Base-by-base conservation (phyloP, 2,888 invertebrate genomes). In the Dastarcus helophoroides region DNA sequence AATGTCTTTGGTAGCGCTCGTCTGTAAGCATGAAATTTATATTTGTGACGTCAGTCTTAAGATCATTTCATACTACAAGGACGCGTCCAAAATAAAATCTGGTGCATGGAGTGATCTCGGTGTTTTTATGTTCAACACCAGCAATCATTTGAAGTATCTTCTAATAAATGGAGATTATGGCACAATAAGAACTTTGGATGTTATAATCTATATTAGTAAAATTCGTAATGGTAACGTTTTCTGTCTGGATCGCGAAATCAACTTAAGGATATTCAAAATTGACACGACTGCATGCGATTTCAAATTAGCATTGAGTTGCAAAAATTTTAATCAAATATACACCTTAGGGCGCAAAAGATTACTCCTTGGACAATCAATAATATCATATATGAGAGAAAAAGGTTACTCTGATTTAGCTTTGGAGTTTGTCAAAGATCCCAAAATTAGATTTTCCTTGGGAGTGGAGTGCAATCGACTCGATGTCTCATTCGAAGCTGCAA, bases 361-460 rank as follows among this genome's bases (percentile, higher is more conserved):
- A 47, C 68, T 95, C 0, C 90, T 94, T 10, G 94, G 94, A 0
- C 94, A 95, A 65, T 89, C 91, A 36, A 94, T 95, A 51, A 95
- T 94, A 50, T 86, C 93, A 0, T 94, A 95, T 53, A 64, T 94
- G 32, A 93, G 94, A 58, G 89, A 93, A 60, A 95, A 95, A 63
- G 91, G 94, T 1, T 94, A 94, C 56, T 94, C 94, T 0, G 94
- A 95, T 62, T 90, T 95, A 12, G 94, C 94, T 0, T 67, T 94
- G 2, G 93, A 94, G 61, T 94, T 95, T 62, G 94, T 94, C 2
- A 94, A 95, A 56, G 93, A 94, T 56, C 84, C 93, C 36, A 89
- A 89, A 54, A 95, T 93, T 0, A 69, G 90, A 7, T 83, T 95
- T 49, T 81, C 88, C 0, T 62, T 95, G 33, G 93, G 94, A 0